phyloP scores from a whole-genome alignment of 2,113 vertebrate genomes.

The Ptyas mucosa region DNA sequence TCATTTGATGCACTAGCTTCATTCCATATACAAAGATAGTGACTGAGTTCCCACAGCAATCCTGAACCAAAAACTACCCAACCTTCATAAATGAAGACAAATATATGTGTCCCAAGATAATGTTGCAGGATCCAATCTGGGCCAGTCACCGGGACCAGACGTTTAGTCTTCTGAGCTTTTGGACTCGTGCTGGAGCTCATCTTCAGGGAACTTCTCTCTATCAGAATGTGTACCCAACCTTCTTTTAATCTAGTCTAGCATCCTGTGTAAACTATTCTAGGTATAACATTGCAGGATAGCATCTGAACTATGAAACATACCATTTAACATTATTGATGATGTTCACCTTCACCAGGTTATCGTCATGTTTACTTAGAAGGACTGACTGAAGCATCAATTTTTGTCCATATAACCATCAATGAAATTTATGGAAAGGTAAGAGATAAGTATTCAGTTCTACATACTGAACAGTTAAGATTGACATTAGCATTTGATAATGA shows the following conservation, averaged over 20 bases:
- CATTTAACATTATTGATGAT: neutral
- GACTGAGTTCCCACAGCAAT: neutral
- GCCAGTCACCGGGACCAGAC: no score
- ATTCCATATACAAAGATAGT: neutral
- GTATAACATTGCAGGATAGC: neutral
- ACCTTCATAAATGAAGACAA: neutral
- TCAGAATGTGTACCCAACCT: neutral
- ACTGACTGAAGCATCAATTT: conserved; percentile 94
- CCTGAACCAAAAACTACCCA: neutral
- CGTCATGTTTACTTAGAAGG: conserved; percentile 96
- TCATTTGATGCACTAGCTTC: neutral
- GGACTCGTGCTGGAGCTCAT: neutral
- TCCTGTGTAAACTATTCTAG: neutral
- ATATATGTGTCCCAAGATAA: neutral
- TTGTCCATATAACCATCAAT: conserved; percentile 93
- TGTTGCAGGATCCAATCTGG: neutral
- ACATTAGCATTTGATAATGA: neutral
- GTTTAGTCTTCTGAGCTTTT: neutral
- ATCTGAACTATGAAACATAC: neutral
- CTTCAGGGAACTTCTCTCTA: neutral
- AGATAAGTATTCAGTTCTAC: neutral
- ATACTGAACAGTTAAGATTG: neutral
- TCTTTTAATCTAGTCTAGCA: neutral
- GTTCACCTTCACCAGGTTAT: conserved; percentile 77
- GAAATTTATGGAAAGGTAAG: conserved; percentile 96